Percentiles rank a stretch among this genome's conserved stretches.
These are phyloP conservation scores for Galendromus occidentalis DNA, from an alignment of 1,140 invertebrate species.

Conservation along the genomic window DNA sequence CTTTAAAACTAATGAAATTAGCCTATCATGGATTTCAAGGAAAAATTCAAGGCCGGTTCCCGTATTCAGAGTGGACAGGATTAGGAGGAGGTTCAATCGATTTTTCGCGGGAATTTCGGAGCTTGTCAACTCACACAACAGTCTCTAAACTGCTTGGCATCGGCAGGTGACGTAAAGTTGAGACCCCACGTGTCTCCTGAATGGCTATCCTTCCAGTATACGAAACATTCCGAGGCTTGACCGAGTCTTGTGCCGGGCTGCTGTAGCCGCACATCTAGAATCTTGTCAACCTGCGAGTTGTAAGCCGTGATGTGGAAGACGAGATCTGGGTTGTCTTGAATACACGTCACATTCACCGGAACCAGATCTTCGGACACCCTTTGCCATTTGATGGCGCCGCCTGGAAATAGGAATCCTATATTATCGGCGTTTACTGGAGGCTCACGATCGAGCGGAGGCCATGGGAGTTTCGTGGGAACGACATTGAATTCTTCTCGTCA, in stretches of 20 bases:
- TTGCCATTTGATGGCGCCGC: slow-evolving; percentile 78
- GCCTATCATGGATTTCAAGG: too few species aligned
- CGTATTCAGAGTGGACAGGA: too few species aligned
- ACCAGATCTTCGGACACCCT: slow-evolving; percentile 92
- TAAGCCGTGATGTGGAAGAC: slow-evolving; percentile 95
- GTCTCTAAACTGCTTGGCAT: slow-evolving; percentile 89
- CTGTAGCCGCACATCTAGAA: slow-evolving; percentile 80
- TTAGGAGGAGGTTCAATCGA: too few species aligned
- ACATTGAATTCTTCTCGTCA: too few species aligned
- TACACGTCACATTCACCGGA: slow-evolving; percentile 88
- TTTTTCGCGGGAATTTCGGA: too few species aligned
- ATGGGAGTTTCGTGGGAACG: too few species aligned
- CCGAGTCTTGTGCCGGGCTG: slow-evolving; percentile 90
- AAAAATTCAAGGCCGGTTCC: too few species aligned
- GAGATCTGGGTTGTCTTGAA: slow-evolving; percentile 83
- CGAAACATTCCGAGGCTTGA: slow-evolving; percentile 91
- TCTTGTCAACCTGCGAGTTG: slow-evolving; percentile 94
- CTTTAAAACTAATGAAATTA: too few species aligned
- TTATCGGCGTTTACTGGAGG: too few species aligned
- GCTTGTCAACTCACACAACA: slow-evolving; percentile 65
- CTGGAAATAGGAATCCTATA: neutral
- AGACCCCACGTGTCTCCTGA: slow-evolving; percentile 92
- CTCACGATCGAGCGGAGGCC: too few species aligned
- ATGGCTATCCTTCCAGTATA: slow-evolving; percentile 83
- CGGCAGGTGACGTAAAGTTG: slow-evolving; percentile 87